Evolutionary conservation across 2,113 vertebrate genomes (phyloP).

Genomic region (Gallinago paraguaiae): DNA sequence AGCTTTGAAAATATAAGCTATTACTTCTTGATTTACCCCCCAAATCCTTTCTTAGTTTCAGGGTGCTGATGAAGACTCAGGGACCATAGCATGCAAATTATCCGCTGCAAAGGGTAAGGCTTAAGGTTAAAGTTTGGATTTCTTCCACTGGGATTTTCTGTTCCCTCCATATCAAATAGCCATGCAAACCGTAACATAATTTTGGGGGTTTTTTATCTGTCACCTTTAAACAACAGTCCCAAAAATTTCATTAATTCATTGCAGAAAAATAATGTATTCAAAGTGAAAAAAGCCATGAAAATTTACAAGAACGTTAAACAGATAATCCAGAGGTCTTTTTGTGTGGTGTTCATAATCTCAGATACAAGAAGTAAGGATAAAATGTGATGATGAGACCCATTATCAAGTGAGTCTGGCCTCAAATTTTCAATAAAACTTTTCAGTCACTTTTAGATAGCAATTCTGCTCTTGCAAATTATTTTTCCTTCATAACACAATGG

Average conservation of each 20-base stretch:
- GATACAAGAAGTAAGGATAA: background rate
- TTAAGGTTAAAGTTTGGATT: background rate
- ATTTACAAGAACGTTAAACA: background rate
- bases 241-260: background rate
- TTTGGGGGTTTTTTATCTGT: background rate
- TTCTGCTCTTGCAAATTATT: constrained; percentile 39
- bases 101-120: background rate
- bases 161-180: background rate
- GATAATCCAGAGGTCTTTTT: background rate
- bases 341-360: background rate
- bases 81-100: background rate
- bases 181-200: background rate
- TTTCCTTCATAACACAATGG: constrained; percentile 22
- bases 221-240: background rate
- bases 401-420: background rate
- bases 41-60: background rate
- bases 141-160: background rate
- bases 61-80: background rate
- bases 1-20: background rate
- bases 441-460: background rate
- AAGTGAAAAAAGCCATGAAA: background rate
- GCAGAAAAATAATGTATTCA: background rate
- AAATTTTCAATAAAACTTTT: constrained; percentile 2
- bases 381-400: background rate
- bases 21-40: background rate